phyloP scores from a whole-genome alignment of 2,888 invertebrate species.

The Xiphydria camelus region DNA sequence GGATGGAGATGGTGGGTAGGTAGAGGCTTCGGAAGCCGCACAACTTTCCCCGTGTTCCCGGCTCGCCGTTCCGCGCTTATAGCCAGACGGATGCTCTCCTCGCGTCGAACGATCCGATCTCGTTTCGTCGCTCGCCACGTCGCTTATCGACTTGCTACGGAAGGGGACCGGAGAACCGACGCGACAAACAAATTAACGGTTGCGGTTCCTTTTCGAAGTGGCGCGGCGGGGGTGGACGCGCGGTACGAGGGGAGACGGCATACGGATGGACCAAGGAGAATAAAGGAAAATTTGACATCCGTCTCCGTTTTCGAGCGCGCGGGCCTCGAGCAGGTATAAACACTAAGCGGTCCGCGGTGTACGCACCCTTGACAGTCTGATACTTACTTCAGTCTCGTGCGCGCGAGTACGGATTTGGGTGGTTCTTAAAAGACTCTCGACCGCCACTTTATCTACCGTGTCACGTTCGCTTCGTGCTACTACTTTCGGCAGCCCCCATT shows the following conservation, averaged over 20 bases:
- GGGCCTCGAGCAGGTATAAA: constrained; percentile 46
- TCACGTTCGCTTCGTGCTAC: no score
- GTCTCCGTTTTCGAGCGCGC: constrained; percentile 53
- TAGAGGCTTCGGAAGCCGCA: constrained; percentile 54
- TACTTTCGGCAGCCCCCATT: no score
- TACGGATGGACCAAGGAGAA: constrained; percentile 51
- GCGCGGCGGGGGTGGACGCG: no score
- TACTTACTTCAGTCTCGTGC: no score
- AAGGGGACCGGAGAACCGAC: background rate
- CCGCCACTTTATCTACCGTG: no score
- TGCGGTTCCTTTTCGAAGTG: no score
- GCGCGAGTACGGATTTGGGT: no score
- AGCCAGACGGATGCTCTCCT: background rate
- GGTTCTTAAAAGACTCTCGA: no score
- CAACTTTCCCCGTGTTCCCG: constrained; percentile 37
- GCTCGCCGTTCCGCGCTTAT: constrained; percentile 22
- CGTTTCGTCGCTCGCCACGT: constrained; percentile 2
- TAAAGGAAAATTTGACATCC: constrained; percentile 57
- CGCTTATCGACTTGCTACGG: background rate
- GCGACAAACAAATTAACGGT: no score
- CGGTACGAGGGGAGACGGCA: no score
- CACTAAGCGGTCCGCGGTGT: no score
- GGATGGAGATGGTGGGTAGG: constrained; percentile 28
- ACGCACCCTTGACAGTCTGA: no score
- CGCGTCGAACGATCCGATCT: background rate